Evolutionary conservation across 1,140 invertebrate species (phyloP), one percentile per base, ranked within the genome.

Genomic region (Trichonephila inaurata): DNA sequence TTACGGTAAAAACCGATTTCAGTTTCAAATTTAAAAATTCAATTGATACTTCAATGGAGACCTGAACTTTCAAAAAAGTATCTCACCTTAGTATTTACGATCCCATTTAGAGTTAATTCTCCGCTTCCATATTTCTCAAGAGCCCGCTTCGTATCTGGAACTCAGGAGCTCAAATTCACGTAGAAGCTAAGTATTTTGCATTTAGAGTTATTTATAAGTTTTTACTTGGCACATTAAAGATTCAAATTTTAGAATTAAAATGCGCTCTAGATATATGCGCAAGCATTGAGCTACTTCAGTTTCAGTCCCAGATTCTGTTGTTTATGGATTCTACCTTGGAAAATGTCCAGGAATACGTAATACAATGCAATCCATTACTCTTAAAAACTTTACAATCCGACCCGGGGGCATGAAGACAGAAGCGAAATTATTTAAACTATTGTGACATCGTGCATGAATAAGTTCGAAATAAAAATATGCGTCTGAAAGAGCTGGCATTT

Each of bases 241-340:
- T 88, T 88, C 86, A 88, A 88, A 88, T 88, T 88, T 88, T 88
- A n/a, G 86, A 58, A 88, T 88, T 88, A 88, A 88, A 88, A 88
- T 88, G 86, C 86, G 61, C 28, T 64, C 86, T 64, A 64, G 86
- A 64, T 64, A 1, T 40, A 18, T 28, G n/a, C 86, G 16, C 5
- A 12, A 64, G 83, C 83, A 60, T 85, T 60, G 51, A 61, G 51
- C 58, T 60, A 58, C 21, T 77, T 33, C 28, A 77, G 72, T 77
- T 77, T 77, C 33, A 33, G 28, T 77, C 33, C n/a, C 44, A 85
- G 83, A 58, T 88, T 64, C 86, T 62, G 86, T 88, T 88, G 86
- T 88, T 88, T 88, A 88, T 88, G 86, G 60, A 88, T 40, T 18
- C 61, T 88, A 88, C 86, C 86, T 88, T 88, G 86, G 86, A 88